A percentile compares a stretch with the other conserved stretches of the same genome.
Conservation (phyloP, 2,797 vertebrate genomes). For the Anolis apletophallus region DNA sequence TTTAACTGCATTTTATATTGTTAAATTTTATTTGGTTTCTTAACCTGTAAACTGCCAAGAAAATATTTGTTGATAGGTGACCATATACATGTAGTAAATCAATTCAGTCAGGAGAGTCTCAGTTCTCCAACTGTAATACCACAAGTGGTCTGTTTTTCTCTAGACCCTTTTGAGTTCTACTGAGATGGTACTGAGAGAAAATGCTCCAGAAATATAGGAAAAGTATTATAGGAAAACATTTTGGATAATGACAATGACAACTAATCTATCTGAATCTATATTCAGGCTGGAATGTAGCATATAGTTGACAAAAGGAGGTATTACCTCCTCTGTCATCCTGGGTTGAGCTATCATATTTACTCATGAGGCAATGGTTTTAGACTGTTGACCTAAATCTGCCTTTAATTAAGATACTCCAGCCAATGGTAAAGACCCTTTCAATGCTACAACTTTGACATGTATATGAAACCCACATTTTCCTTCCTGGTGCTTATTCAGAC, state of each 20-base stretch:
- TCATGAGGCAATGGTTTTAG: constrained; percentile 31
- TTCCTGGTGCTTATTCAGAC: constrained; percentile 58
- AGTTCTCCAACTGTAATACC: not conserved
- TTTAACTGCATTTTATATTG: not conserved
- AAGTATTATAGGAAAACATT: not conserved
- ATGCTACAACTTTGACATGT: constrained; percentile 48
- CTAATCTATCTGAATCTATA: not conserved
- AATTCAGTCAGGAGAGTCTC: not conserved
- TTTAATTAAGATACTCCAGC: constrained; percentile 49
- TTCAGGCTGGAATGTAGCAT: not conserved
- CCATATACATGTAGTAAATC: not conserved
- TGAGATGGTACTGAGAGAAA: not conserved
- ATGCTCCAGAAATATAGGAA: not conserved
- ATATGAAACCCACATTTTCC: constrained; percentile 40
- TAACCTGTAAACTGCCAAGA: not conserved
- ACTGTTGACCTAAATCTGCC: constrained; percentile 21
- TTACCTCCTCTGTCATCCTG: not conserved
- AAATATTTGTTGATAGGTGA: not conserved
- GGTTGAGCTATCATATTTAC: not conserved
- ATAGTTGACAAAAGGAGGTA: not conserved
- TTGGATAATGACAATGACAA: not conserved
- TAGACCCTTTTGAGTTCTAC: not conserved
- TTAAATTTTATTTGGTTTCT: constrained; percentile 1
- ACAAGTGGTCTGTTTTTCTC: not conserved
- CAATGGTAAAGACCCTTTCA: constrained; percentile 56